Evolutionary conservation across 2,113 vertebrate genomes (phyloP), one percentile per base, ranked within the genome.

Genomic region (Clarias batrachus): DNA sequence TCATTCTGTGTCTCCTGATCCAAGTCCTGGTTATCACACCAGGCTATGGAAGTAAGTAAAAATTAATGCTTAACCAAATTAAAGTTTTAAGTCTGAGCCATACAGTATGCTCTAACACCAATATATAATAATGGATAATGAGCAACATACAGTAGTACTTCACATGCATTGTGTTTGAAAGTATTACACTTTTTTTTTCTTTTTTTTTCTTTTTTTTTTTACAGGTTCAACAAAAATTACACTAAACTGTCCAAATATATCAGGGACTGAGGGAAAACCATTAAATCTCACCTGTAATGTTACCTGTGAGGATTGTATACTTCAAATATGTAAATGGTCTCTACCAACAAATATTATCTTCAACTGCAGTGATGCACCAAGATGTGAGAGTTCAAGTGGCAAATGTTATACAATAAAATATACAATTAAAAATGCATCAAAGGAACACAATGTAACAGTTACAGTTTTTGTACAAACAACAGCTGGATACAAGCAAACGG

Each of bases 401-500:
- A 12, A 12, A 8, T 4, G 0, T 74, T 3, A 33, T 59, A 27
- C 0, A 11, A 68, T 68, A 16, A 6, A 41, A 54, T 62, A 33
- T 7, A 54, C 4, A 52, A 74, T 63, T 76, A 0, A 3, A 63
- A 21, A 2, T 52, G 21, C 54, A 77, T 63, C 59, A 17, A 1
- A 1, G n/a, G 1, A 27, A 8, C 57, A 77, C 57, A 85, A 4
- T 9, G 59, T 37, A 52, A 33, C 9, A 8, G 63, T 21, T 52
- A 13, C 0, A 23, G 13, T 85, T 65, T 85, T 8, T 4, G 59
- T 85, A 52, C 83, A 77, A 85, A 60, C 23, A 17, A 63, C 0
- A 0, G 1, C 3, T 8, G 83, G 83, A 77, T 0, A 0, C 1
- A 19, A 0, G 4, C 0, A 0, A 3, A 21, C 1, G 0, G 0